Evolutionary conservation across 2,797 vertebrate genomes (phyloP), one percentile per base, ranked within the genome.

Genomic region (Miichthys miiuy): DNA sequence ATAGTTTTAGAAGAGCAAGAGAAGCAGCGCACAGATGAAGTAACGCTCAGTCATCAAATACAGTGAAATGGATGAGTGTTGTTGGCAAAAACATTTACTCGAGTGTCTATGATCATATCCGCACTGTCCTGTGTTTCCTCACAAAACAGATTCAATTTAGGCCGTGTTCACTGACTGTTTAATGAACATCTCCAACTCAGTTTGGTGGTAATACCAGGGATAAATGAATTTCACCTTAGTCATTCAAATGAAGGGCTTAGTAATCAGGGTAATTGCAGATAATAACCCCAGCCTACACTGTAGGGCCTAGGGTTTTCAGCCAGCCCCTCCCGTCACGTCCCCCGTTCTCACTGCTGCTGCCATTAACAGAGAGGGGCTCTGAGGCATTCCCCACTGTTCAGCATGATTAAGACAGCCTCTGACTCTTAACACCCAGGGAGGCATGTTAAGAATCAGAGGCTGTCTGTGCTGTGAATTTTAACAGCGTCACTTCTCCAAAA

Each of bases 191-290:
- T 72, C 63, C 60, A 41, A 48, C 62, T 84, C 64, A 11, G 86
- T 82, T 85, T 75, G 60, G 57, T 68, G 25, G 74, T 77, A 77
- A 75, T 65, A 81, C 27, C 38, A 51, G 77, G 80, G 61, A 82
- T 67, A 88, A 90, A 93, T 89, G 42, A 80, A 88, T 87, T 91
- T 91, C 89, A 92, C 87, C 90, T 87, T 83, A 87, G 88, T 90
- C 89, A 82, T 88, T 93, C 79, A 89, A 88, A 89, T 91, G 89
- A 94, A 91, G 91, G 88, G 90, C 90, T 93, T 85, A 87, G 91
- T 93, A 94, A 95, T 94, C 91, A 94, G 87, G 85, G 75, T 95
- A 95, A 95, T 93, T 93, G 92, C 88, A 89, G 79, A 91, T 93
- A 93, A 94, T 93, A 90, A 93, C 88, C 84, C 89, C 12, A 21